phyloP scores from a whole-genome alignment of 2,113 vertebrate genomes.

The Herpailurus yagouaroundi region DNA sequence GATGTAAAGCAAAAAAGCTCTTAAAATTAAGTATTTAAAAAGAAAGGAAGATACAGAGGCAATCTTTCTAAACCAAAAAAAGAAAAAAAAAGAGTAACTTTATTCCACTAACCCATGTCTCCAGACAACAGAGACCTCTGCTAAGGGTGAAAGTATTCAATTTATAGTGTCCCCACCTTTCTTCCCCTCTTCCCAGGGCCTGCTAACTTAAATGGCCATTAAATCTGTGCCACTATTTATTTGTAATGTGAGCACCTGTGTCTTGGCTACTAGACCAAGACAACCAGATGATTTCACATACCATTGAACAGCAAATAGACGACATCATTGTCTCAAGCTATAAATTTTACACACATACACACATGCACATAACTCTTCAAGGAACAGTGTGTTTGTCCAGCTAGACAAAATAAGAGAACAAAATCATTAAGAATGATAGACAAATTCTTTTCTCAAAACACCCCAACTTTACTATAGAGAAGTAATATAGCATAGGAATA shows the following conservation, averaged over 20 bases:
- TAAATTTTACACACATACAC: slow-evolving; percentile 3
- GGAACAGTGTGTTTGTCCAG: background rate
- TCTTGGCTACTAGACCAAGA: background rate
- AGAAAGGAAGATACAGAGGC: background rate
- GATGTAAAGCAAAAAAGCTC: background rate
- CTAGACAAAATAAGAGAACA: background rate
- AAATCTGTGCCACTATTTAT: background rate
- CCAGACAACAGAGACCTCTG: background rate
- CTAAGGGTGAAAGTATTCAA: background rate
- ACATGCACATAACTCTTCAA: background rate
- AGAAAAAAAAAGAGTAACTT: background rate
- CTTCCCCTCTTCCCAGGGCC: background rate
- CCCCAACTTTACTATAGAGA: background rate
- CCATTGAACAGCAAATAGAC: slow-evolving; percentile 52
- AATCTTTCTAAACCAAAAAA: background rate
- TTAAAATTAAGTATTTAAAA: background rate
- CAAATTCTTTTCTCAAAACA: background rate
- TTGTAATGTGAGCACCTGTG: background rate
- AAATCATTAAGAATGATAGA: background rate
- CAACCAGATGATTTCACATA: slow-evolving; percentile 34
- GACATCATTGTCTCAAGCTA: background rate
- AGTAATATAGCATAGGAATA: background rate
- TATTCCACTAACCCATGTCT: background rate
- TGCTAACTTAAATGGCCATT: background rate
- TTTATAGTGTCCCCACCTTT: background rate